A percentile compares a stretch with the other conserved stretches of the same genome.
Evolutionary conservation across 1,140 invertebrate genomes (phyloP).

Genomic region (Atta texana): DNA sequence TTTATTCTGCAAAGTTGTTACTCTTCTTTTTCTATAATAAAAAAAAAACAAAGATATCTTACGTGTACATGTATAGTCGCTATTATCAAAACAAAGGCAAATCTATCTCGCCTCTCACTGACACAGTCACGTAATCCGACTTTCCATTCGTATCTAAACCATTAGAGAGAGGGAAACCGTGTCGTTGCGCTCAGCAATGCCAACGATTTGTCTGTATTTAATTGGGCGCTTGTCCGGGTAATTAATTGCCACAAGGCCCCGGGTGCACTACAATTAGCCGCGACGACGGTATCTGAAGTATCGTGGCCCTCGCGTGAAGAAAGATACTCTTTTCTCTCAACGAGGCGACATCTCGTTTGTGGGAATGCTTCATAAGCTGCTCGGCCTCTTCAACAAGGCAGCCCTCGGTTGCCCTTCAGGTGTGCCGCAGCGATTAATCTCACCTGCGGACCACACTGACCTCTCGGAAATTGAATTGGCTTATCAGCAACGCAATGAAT

Average conservation of each 20-base stretch:
- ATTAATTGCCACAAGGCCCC: conserved; percentile 73
- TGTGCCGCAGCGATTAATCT: conserved; percentile 70
- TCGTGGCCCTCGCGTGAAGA: conserved; percentile 34
- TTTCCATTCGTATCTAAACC: background rate
- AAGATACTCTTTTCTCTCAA: conserved; percentile 9
- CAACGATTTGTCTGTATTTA: conserved; percentile 77
- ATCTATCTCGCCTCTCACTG: conserved; percentile 28
- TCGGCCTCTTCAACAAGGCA: background rate
- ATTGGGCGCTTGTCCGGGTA: conserved; percentile 73
- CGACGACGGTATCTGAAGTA: conserved; percentile 61
- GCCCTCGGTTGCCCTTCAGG: conserved; percentile 32
- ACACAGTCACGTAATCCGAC: conserved; percentile 22
- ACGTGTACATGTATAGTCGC: too few species aligned
- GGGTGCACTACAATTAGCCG: conserved; percentile 67
- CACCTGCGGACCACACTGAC: conserved; percentile 53
- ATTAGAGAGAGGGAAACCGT: background rate
- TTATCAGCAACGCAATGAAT: conserved; percentile 72
- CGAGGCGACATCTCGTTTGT: background rate
- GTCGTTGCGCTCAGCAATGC: conserved; percentile 22
- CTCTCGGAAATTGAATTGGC: conserved; percentile 78
- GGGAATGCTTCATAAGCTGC: conserved; percentile 16
- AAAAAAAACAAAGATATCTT: background rate
- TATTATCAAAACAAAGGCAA: conserved; percentile 28
- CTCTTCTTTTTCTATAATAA: background rate
- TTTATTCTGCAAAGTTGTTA: background rate